Percentiles rank a stretch among this genome's conserved stretches.
phyloP scores from a whole-genome alignment of 1,140 invertebrate species.

The Papilio glaucus region DNA sequence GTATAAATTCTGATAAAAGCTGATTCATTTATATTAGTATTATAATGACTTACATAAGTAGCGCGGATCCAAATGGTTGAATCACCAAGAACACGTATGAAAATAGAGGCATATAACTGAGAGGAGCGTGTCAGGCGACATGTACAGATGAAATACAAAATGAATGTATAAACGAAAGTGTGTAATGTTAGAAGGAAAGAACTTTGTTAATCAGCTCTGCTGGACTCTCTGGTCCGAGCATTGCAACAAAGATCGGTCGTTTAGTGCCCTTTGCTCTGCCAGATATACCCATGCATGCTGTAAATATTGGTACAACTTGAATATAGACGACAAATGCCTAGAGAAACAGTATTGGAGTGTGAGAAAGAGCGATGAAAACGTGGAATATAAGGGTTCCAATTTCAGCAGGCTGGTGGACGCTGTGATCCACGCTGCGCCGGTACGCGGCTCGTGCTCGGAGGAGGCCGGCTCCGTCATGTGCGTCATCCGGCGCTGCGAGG shows the following conservation, averaged over 20 bases:
- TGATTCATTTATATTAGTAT: background rate
- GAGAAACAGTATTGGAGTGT: background rate
- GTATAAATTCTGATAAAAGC: too few species aligned
- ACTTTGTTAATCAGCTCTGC: too few species aligned
- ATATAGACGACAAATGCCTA: background rate
- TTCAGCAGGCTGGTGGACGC: constrained; percentile 74
- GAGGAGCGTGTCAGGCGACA: background rate
- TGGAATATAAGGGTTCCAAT: background rate
- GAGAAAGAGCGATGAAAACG: background rate
- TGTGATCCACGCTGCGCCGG: constrained; percentile 84
- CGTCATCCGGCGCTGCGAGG: constrained; percentile 92
- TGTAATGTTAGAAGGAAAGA: too few species aligned
- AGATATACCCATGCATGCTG: background rate
- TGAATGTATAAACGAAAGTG: background rate
- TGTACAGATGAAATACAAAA: background rate
- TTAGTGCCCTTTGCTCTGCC: too few species aligned
- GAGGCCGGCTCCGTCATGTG: constrained; percentile 86
- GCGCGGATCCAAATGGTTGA: background rate
- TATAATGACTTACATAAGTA: constrained; percentile 20
- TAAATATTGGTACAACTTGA: background rate
- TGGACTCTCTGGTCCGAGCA: too few species aligned
- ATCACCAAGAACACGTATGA: background rate
- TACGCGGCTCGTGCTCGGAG: constrained; percentile 87
- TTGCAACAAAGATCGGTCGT: too few species aligned
- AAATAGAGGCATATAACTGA: background rate